Base-by-base conservation (phyloP, 1,140 invertebrate genomes). In the Conopomorpha cramerella region DNA sequence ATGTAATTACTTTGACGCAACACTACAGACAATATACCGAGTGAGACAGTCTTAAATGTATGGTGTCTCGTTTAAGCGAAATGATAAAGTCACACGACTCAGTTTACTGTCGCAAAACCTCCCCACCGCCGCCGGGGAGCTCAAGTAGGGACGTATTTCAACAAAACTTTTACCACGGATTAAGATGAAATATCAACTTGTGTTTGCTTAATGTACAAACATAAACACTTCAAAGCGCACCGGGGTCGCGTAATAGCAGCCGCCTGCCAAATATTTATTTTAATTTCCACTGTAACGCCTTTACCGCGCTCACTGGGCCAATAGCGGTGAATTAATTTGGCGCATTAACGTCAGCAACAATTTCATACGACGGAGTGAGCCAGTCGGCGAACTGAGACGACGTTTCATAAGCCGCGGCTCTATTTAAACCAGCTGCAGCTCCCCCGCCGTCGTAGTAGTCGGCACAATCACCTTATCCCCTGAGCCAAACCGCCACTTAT, bases 221-320 rank as follows among this genome's bases (percentile, higher is more conserved):
- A 61, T 55, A 70, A 73, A 71, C 64, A 70, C 59, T 49, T 56
- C 54, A 23, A 23, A 23, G 19, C 48, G 48, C 55, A 72, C 66
- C 61, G 58, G 62, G 57, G 67, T 56, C 55, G 56, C 59, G 58
- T 61, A 66, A 64, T 63, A 61, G 46, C 64, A 47, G 49, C 56
- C 46, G 57, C 60, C 62, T 52, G 52, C 55, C 64, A 68, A 73
- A 71, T 73, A 71, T 70, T 73, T 68, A 73, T 68, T 70, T 70
- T 70, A 73, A 68, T 73, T 71, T 70, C 56, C 58, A 55, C 55
- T 56, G 56, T 59, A 65, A 61, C 52, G 51, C 53, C 54, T 51
- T 39, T 44, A 38, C 43, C 44, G 49, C 43, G 48, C 46, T 51
- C 47, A 18, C 10, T 23, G 40, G 45, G 41, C 36, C 47, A 46